Evolutionary conservation across 2,797 vertebrate species (phyloP), one percentile per base, ranked within the genome.

Genomic region (Gobio occitaniae): DNA sequence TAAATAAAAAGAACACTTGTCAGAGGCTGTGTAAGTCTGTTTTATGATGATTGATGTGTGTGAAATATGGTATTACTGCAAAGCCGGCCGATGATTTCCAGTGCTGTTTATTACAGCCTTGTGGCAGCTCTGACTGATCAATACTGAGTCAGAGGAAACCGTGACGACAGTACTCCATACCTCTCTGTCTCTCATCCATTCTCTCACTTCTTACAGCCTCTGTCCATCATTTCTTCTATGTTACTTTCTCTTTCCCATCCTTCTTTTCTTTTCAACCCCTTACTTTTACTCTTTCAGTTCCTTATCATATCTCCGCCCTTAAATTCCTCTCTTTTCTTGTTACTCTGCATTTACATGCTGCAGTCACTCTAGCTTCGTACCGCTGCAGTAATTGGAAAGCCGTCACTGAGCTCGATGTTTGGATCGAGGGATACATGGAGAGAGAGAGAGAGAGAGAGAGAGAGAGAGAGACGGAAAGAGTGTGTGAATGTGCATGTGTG

Each of bases 331-430:
- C 50, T 47, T 15, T 66, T 69, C 77, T 63, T 89, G 86, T 88
- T 89, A 88, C 87, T 93, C 82, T 89, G 78, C 90, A 93, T 95
- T 95, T 95, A 93, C 92, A 95, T 95, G 93, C 91, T 80, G 91
- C 91, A 93, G 91, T 92, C 89, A 91, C 91, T 90, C 88, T 80
- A 83, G 90, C 90, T 88, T 89, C 89, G 89, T 87, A 91, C 93
- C 92, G 92, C 91, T 92, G 90, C 90, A 90, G 93, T 95, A 94
- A 95, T 95, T 95, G 94, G 93, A 95, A 95, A 95, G 92, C 91
- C 93, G 89, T 95, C 93, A 92, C 88, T 88, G 86, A 93, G 91
- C 84, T 87, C 82, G 70, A 89, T 93, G 93, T 92, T 92, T 91
- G 80, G 68, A 90, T 87, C 81, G 85, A 78, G 85, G 82, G 83